Base-by-base conservation (phyloP, 2,888 invertebrate species). In the Margaritifera margaritifera region DNA sequence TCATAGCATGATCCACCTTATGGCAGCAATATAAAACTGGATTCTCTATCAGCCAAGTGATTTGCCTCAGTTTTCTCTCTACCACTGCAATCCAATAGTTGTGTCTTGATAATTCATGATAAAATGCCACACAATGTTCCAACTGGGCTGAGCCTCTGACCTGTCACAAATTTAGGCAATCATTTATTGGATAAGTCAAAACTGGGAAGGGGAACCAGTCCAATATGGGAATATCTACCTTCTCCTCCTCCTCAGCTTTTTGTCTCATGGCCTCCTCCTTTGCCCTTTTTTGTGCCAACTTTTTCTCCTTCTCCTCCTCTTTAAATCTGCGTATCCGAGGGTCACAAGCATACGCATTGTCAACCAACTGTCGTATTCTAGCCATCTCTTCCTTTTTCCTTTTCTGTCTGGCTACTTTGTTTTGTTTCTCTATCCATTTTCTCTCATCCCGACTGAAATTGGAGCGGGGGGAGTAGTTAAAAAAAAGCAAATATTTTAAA, bases 341-440 rank as follows among this genome's bases (percentile, higher is more conserved):
- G 91, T 99, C 99, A 88, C 95, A 93, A 78, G 94, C 93, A 89
- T 99, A 99, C 0, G 98, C 97, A 88, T 95, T 92, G 87, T 99
- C 91, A 59, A 99, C 97, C 66, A 99, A 91, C 60, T 93, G 93
- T 20, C 99, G 92, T 81, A 99, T 94, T 80, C 99, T 92, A 0
- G 94, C 92, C 94, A 96, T 96, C 92, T 99, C 99, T 88, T 99
- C 98, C 89, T 99, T 99, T 91, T 98, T 98, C 86, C 95, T 93
- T 87, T 98, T 95, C 53, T 95, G 94, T 61, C 99, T 92, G 11
- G 95, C 96, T 2, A 93, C 94, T 92, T 97, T 98, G 89, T 99
- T 99, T 90, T 97, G 95, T 90, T 98, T 99, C 88, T 99, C 99
- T 87, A 99, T 99, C 95, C 97, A 99, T 75, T 97, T 93, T 60